Base-by-base conservation (phyloP, 2,797 vertebrate species). In the Dipus sagitta region DNA sequence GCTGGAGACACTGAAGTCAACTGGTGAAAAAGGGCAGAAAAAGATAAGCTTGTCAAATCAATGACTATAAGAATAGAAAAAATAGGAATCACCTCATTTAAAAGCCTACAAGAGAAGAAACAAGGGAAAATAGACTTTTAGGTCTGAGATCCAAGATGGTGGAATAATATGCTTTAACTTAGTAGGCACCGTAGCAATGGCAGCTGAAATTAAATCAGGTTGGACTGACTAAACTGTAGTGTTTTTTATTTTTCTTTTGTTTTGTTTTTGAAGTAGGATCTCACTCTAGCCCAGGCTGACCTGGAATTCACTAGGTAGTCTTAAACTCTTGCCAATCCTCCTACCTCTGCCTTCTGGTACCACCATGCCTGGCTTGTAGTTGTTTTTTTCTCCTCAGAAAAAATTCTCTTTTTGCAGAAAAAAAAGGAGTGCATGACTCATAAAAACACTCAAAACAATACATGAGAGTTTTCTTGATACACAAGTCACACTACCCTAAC, bases 1-100 rank as follows among this genome's bases (percentile, higher is more conserved):
- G 98, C 98, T 96, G 98, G 97, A 95, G 96, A 97, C 96, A 98
- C 97, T 93, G 98, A 96, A 97, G 98, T 98, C 97, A 98, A 98
- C 99, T 99, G 97, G 88, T 86, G 94, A 96, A 95, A 97, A 97
- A 98, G 79, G 47, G 96, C 83, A 98, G 96, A 90, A 98, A 94
- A 95, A 34, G 93, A 85, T 96, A 84, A 78, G 47, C 85, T 38
- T 92, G 79, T 93, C 74, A 93, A 94, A 96, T 96, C 96, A 88
- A 2, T 83, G 86, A 90, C 23, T 75, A 92, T 87, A 94, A 67
- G 80, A 95, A 83, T 94, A 21, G 92, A 93, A 94, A 92, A 96
- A 93, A 89, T 88, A 91, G 12, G 38, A 88, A 71, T 80, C 77
- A 90, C 54, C 62, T 94, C 12, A 78, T 62, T 81, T 54, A 47